A percentile compares a stretch with the other conserved stretches of the same genome.
These are phyloP conservation scores for Neolamprologus toae DNA, from an alignment of 2,113 vertebrate genomes.

Conservation along the genomic window DNA sequence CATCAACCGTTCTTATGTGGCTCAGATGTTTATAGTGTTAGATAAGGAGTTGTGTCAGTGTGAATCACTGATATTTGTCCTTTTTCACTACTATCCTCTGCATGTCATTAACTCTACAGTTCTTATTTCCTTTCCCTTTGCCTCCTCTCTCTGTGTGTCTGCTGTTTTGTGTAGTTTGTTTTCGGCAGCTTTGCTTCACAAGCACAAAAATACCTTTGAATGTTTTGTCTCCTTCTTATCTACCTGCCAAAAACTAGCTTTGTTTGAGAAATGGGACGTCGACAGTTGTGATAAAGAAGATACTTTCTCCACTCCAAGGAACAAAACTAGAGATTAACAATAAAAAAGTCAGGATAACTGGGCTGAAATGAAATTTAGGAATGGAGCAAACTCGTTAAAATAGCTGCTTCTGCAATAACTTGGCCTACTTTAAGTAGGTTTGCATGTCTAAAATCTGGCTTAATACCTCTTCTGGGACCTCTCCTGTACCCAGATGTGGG, in stretches of 20 bases:
- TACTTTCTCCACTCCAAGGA: neutral
- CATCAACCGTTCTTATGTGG: neutral
- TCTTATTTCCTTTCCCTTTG: neutral
- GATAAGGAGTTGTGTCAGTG: accelerated
- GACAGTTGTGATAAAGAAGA: neutral
- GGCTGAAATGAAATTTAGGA: neutral
- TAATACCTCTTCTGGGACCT: neutral
- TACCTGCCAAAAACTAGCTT: neutral
- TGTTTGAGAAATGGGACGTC: neutral
- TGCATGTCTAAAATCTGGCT: neutral
- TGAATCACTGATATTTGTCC: neutral
- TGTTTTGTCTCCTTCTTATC: neutral
- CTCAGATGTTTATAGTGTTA: neutral
- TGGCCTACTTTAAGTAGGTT: neutral
- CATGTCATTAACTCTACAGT: neutral
- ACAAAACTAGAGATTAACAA: neutral
- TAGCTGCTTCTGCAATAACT: neutral
- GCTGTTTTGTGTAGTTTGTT: neutral
- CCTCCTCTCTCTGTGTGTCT: neutral
- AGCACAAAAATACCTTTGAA: neutral
- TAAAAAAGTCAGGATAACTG: neutral
- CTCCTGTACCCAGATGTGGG: neutral
- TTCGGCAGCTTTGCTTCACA: neutral
- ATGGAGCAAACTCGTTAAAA: neutral
- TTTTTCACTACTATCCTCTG: neutral